Evolutionary conservation across 2,113 vertebrate genomes (phyloP).

Genomic region (Oceanodroma tethys): DNA sequence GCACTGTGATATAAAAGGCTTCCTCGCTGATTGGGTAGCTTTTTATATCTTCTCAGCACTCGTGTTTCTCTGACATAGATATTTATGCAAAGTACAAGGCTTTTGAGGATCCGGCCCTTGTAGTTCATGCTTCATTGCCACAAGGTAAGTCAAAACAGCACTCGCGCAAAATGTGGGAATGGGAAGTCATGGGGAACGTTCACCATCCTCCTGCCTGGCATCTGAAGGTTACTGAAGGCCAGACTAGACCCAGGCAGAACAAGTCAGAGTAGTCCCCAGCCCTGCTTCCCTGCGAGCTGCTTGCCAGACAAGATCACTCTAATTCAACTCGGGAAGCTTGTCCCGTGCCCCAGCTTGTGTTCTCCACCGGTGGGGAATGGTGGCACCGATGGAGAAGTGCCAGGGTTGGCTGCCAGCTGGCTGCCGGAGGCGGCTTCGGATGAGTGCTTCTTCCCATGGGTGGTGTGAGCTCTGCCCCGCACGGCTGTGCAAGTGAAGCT

Average conservation of each 20-base stretch:
- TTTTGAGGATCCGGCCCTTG: background rate
- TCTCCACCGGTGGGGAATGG: background rate
- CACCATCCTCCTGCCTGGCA: background rate
- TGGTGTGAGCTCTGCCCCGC: background rate
- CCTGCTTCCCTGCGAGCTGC: background rate
- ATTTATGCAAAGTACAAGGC: conserved; percentile 39
- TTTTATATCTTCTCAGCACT: conserved; percentile 48
- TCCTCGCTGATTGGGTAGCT: background rate
- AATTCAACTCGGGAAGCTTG: background rate
- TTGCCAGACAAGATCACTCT: background rate
- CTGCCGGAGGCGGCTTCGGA: background rate
- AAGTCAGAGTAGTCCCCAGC: background rate
- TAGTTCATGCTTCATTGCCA: conserved; percentile 19
- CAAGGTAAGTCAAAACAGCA: conserved; percentile 19
- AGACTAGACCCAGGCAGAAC: background rate
- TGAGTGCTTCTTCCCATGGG: background rate
- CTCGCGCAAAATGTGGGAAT: conserved; percentile 23
- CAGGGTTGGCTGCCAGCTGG: conserved; percentile 26
- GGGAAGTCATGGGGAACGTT: background rate
- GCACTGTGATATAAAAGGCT: conserved; percentile 24
- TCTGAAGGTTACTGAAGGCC: background rate
- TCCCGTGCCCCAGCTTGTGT: background rate
- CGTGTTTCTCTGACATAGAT: background rate
- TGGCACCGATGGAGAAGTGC: background rate
- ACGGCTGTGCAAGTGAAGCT: background rate